Base-by-base conservation (phyloP, 1,140 invertebrate genomes). In the Zaprionus ornatus region DNA sequence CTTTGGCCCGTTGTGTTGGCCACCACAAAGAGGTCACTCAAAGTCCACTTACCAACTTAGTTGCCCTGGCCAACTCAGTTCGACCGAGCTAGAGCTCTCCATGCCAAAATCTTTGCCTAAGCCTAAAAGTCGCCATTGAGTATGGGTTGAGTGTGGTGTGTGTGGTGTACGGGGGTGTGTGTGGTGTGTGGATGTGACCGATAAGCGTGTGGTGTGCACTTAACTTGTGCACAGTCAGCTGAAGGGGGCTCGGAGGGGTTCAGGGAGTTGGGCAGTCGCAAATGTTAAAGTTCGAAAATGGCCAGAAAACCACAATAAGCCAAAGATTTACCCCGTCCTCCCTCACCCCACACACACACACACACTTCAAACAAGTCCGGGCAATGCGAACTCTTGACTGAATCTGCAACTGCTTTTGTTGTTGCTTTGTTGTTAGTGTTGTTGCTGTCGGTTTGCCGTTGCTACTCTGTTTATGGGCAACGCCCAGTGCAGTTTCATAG, bases 21-120 rank as follows among this genome's bases (percentile, higher is more conserved):
- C 50, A 68, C 82, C 82, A 63, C 84, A 88, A 84, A 88, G 87
- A 88, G 84, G 84, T 88, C 84, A 88, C 75, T 90, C 85, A 84
- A 90, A 88, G 84, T 84, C 84, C 84, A 90, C 84, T 88, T 88
- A 88, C 84, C 77, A 80, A 90, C 78, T 90, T 73, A 81, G 68
- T 76, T 74, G 52, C 29, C 59, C 73, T n/a, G 45, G 23, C 62
- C 29, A 32, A 32, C 29, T 32, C 29, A 10, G 29, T 32, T 32
- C 29, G 29, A 32, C 29, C 29, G 32, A 54, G 45, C 52, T 59
- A 29, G 27, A 21, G 32, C 48, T 67, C 45, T 25, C 55, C 52
- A 60, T 72, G 63, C 32, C 67, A 72, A 87, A 88, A 84, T 90
- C 85, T 88, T 88, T 69, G 71, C 78, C 78, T 88, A 84, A 90